These are phyloP conservation scores for Stegodyphus dumicola DNA, from an alignment of 1,140 invertebrate species.

Conservation along the genomic window DNA sequence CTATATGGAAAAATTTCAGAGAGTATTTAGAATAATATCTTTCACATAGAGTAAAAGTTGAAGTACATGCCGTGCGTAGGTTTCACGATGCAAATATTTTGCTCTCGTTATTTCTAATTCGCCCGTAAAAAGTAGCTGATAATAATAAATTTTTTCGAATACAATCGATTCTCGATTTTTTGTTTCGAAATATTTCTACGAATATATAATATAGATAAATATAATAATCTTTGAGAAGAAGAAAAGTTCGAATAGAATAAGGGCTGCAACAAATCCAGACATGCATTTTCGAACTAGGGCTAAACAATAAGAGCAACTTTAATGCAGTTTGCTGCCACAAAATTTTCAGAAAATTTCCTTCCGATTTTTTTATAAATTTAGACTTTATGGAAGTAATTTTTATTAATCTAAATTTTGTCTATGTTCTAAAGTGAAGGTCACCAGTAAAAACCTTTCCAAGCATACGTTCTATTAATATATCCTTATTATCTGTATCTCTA, in stretches of 20 bases:
- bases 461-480: neutral
- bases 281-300: slow-evolving; percentile 14
- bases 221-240: slow-evolving; percentile 42
- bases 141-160: slow-evolving; percentile 7
- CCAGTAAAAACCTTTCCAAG: neutral
- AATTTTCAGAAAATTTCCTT: neutral
- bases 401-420: slow-evolving; percentile 8
- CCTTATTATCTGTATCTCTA: neutral
- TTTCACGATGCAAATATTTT: slow-evolving; percentile 59
- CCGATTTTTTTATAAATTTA: neutral
- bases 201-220: slow-evolving; percentile 32
- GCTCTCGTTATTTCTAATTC: slow-evolving; percentile 57
- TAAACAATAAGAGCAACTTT: slow-evolving; percentile 13
- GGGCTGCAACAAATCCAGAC: slow-evolving; percentile 58
- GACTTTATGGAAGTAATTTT: neutral
- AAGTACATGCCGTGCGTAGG: slow-evolving; percentile 44
- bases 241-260: slow-evolving; percentile 8
- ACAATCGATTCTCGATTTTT: slow-evolving; percentile 51
- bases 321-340: slow-evolving; percentile 1
- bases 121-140: slow-evolving; percentile 16
- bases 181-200: slow-evolving; percentile 17
- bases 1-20: slow-evolving; percentile 32
- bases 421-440: neutral
- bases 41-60: slow-evolving; percentile 36
- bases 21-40: slow-evolving; percentile 34